These are phyloP conservation scores for Netelia inedita DNA, from an alignment of 2,888 invertebrate species.

Conservation along the genomic window DNA sequence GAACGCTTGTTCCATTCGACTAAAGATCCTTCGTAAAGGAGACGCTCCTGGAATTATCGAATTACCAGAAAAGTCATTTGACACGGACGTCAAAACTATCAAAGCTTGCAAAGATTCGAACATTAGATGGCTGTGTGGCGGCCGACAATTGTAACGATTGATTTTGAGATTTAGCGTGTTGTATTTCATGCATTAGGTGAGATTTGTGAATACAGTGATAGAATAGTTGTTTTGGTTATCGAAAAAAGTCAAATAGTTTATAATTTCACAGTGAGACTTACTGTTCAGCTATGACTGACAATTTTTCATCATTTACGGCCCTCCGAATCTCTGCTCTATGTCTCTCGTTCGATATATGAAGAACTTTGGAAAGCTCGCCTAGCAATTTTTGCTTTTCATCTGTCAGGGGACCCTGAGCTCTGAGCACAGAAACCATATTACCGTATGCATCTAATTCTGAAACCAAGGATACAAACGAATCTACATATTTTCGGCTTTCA, in stretches of 20 bases:
- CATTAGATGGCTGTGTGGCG: too few relatives aligned
- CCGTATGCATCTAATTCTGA: conserved; percentile 97
- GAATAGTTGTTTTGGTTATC: not conserved
- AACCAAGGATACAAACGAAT: conserved; percentile 75
- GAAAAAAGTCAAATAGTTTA: not conserved
- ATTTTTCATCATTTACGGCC: conserved; percentile 96
- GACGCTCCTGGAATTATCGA: too few relatives aligned
- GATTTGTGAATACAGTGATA: too few relatives aligned
- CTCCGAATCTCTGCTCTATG: conserved; percentile 96
- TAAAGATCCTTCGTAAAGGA: too few relatives aligned
- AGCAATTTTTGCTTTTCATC: conserved; percentile 94
- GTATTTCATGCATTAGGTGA: too few relatives aligned
- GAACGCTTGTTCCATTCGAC: too few relatives aligned
- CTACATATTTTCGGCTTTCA: not conserved
- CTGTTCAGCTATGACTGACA: conserved; percentile 96
- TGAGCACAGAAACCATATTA: conserved; percentile 94
- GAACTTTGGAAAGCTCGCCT: conserved; percentile 92
- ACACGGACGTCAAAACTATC: too few relatives aligned
- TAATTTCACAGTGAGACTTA: conserved; percentile 86
- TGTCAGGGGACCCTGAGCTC: conserved; percentile 96
- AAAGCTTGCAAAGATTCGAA: too few relatives aligned
- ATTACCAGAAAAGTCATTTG: too few relatives aligned
- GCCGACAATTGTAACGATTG: too few relatives aligned
- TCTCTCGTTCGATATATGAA: conserved; percentile 95
- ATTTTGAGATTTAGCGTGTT: too few relatives aligned